These are phyloP conservation scores for Fopius arisanus DNA, from an alignment of 1,140 invertebrate species.

Conservation along the genomic window DNA sequence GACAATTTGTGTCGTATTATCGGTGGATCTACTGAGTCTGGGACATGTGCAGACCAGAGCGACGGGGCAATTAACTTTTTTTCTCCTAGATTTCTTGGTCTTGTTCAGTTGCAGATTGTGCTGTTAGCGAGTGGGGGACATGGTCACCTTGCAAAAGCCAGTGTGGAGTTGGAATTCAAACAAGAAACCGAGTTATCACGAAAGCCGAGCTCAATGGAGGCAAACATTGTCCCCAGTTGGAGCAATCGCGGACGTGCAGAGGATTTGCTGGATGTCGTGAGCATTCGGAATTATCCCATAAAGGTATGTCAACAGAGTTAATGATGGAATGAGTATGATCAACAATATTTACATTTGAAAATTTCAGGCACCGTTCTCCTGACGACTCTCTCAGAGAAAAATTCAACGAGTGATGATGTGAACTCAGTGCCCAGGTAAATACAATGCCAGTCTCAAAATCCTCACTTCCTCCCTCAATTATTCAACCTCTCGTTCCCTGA, in stretches of 20 bases:
- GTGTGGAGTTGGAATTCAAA: conserved; percentile 80
- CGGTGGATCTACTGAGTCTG: neutral
- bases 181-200: conserved; percentile 69
- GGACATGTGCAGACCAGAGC: neutral
- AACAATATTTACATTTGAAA: neutral
- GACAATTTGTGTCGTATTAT: neutral
- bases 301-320: neutral
- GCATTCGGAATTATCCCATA: conserved; percentile 64
- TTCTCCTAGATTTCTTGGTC: neutral
- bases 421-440: neutral
- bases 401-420: neutral
- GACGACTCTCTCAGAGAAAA: neutral
- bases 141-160: conserved; percentile 80
- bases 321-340: too few species aligned
- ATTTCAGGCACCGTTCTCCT: neutral
- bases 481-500: too few species aligned
- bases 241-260: conserved; percentile 78
- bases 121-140: conserved; percentile 76
- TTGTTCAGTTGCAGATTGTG: conserved; percentile 78
- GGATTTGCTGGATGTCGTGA: conserved; percentile 70
- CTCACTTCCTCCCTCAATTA: too few species aligned
- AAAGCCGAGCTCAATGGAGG: conserved; percentile 77
- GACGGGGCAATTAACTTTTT: neutral
- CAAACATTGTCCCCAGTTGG: conserved; percentile 75
- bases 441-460: neutral